Percentiles rank a stretch among this genome's conserved stretches.
Evolutionary conservation across 2,888 invertebrate species (phyloP).

Genomic region (Chloroclystis v-ata): DNA sequence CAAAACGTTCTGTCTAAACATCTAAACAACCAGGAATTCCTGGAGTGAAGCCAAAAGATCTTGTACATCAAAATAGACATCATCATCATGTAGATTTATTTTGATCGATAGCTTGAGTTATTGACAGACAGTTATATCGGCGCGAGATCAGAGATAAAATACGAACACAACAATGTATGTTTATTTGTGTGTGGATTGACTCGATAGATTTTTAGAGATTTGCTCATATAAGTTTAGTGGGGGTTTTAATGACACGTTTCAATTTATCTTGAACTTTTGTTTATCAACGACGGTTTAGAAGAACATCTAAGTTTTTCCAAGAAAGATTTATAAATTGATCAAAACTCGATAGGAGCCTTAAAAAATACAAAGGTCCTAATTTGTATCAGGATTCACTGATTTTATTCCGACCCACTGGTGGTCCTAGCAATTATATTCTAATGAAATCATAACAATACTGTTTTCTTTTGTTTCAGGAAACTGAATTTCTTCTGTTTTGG

Average conservation of each 20-base stretch:
- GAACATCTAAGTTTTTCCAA: too few species aligned
- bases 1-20: neutral
- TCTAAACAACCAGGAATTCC: constrained; percentile 30
- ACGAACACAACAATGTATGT: neutral
- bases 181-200: too few species aligned
- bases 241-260: too few species aligned
- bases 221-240: too few species aligned
- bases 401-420: neutral
- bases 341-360: too few species aligned
- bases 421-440: neutral
- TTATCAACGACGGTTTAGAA: too few species aligned
- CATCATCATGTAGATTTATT: constrained; percentile 22
- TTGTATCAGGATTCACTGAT: too few species aligned
- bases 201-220: too few species aligned
- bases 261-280: too few species aligned
- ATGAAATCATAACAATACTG: neutral
- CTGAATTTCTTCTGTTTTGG: neutral
- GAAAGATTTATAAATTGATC: too few species aligned
- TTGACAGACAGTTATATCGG: constrained; percentile 20
- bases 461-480: constrained; percentile 2
- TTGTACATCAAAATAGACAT: constrained; percentile 25
- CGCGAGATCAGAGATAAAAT: constrained; percentile 1
- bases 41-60: constrained; percentile 46
- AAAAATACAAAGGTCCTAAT: too few species aligned
- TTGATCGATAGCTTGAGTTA: constrained; percentile 27